Percentiles rank a stretch among this genome's conserved stretches.
phyloP scores from a whole-genome alignment of 2,113 vertebrate genomes.

The Apodemus sylvaticus region DNA sequence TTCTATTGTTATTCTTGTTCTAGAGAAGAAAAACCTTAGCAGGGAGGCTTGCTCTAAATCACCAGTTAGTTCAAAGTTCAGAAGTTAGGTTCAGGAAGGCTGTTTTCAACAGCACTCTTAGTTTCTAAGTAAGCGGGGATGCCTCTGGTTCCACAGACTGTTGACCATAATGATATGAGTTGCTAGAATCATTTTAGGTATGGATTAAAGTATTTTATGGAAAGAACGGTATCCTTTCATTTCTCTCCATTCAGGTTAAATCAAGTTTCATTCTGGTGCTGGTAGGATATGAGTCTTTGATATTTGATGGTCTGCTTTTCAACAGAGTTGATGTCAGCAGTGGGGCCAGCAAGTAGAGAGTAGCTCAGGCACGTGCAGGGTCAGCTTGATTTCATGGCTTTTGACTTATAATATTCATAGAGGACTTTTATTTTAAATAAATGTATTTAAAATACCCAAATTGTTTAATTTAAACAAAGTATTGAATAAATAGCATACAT shows the following conservation, averaged over 20 bases:
- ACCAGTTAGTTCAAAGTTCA: neutral
- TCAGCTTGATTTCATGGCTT: slow-evolving; percentile 33
- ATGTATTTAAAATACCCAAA: slow-evolving; percentile 25
- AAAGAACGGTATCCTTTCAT: slow-evolving; percentile 9
- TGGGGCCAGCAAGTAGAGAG: neutral
- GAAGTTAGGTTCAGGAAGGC: neutral
- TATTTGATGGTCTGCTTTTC: slow-evolving; percentile 14
- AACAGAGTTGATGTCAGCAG: neutral
- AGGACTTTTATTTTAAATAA: slow-evolving; percentile 45
- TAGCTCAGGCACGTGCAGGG: neutral
- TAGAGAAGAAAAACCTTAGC: neutral
- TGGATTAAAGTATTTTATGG: slow-evolving; percentile 15
- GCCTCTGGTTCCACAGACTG: neutral
- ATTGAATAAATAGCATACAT: neutral
- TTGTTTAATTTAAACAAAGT: slow-evolving; percentile 12
- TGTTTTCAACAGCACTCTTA: neutral
- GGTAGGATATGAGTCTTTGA: slow-evolving; percentile 38
- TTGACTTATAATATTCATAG: neutral
- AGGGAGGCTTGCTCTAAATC: neutral
- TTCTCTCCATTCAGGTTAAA: slow-evolving; percentile 13
- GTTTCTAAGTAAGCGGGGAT: neutral
- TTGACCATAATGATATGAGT: neutral
- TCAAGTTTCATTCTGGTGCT: slow-evolving; percentile 1
- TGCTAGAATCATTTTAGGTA: neutral
- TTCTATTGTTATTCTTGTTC: neutral